Evolutionary conservation across 2,797 vertebrate genomes (phyloP).

Genomic region (Phoxinus dragarum): DNA sequence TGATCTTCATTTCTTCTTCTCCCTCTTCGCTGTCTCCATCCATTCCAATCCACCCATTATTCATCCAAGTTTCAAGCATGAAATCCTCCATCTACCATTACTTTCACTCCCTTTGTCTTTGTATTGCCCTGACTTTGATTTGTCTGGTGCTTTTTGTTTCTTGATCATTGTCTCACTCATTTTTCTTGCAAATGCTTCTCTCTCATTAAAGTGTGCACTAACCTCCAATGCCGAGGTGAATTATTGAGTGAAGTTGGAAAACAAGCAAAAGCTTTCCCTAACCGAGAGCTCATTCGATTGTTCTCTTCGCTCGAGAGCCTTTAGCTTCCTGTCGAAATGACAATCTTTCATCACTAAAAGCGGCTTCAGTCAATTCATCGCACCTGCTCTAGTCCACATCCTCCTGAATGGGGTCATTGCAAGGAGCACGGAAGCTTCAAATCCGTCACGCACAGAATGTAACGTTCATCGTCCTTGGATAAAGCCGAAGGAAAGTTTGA

Average conservation of each 20-base stretch:
- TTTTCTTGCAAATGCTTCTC: constrained; percentile 46
- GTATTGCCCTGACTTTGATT: constrained; percentile 37
- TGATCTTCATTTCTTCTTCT: constrained; percentile 31
- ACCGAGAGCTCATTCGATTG: constrained; percentile 68
- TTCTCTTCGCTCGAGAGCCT: constrained; percentile 68
- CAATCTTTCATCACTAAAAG: constrained; percentile 38
- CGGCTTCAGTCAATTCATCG: constrained; percentile 37
- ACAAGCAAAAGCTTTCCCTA: constrained; percentile 44
- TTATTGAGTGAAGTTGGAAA: constrained; percentile 62
- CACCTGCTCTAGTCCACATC: constrained; percentile 27
- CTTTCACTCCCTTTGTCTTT: constrained; percentile 27
- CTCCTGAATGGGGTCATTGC: constrained; percentile 35
- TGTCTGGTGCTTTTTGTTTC: constrained; percentile 18
- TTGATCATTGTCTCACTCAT: constrained; percentile 44
- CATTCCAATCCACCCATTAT: constrained; percentile 35
- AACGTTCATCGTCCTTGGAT: constrained; percentile 28
- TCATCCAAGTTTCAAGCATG: constrained; percentile 32
- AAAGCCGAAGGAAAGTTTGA: constrained; percentile 4
- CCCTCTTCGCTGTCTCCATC: constrained; percentile 4
- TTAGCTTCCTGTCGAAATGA: constrained; percentile 70
- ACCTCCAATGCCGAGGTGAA: constrained; percentile 49
- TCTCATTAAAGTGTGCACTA: constrained; percentile 40
- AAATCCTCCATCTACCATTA: constrained; percentile 42
- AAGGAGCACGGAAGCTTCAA: constrained; percentile 25
- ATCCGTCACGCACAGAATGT: not conserved